These are phyloP conservation scores for Anguilla pacifica DNA, from an alignment of 2,797 vertebrate genomes.

Conservation along the genomic window DNA sequence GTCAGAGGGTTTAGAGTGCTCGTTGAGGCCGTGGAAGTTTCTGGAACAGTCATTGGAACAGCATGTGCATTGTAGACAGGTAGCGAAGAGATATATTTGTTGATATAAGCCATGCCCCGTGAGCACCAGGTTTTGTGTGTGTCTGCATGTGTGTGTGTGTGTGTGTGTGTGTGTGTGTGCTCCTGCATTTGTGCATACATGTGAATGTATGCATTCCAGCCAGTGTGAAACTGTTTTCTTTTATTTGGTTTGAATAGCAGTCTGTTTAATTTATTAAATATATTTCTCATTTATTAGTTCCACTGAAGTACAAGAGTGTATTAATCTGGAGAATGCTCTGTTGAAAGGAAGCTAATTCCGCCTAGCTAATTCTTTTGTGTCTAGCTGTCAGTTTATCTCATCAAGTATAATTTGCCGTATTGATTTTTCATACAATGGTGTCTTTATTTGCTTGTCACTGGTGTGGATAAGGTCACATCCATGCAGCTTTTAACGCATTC, in stretches of 20 bases:
- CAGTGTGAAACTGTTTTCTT: not conserved
- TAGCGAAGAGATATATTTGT: conserved; percentile 17
- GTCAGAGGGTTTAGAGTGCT: not conserved
- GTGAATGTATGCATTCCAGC: not conserved
- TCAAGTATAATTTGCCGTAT: conserved; percentile 73
- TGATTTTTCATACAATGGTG: conserved; percentile 63
- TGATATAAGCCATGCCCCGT: conserved; percentile 5
- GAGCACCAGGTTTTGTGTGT: conserved; percentile 2
- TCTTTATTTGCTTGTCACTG: conserved; percentile 68
- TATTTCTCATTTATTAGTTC: conserved; percentile 12
- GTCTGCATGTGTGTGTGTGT: not conserved
- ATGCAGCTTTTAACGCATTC: conserved; percentile 41
- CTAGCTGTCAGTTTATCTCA: conserved; percentile 66
- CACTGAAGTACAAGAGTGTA: conserved; percentile 38
- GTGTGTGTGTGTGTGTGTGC: not conserved
- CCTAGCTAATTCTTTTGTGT: conserved; percentile 22
- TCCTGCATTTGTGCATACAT: not conserved
- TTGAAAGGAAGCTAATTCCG: conserved; percentile 63
- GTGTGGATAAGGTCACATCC: conserved; percentile 73
- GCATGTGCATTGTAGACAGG: not conserved
- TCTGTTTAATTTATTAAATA: conserved; percentile 32
- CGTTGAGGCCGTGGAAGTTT: not conserved
- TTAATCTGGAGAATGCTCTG: conserved; percentile 50
- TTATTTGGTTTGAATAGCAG: conserved; percentile 6
- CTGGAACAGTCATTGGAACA: conserved; percentile 14